Evolutionary conservation across 2,888 invertebrate genomes (phyloP).

Genomic region (Sycophila texana): DNA sequence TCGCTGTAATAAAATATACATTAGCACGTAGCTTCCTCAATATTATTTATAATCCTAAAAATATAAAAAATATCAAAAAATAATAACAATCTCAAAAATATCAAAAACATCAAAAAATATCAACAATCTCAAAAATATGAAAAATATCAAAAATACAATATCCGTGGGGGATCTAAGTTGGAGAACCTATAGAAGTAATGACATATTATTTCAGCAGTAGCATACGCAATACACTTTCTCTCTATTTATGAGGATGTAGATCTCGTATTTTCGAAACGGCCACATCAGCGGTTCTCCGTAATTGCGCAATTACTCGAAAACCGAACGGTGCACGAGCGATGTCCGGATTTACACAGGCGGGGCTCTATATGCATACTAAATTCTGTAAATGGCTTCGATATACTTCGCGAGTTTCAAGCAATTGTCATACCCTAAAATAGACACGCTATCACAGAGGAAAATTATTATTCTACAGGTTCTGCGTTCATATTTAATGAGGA

Average conservation of each 20-base stretch:
- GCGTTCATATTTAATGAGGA: not conserved
- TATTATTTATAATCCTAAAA: no score
- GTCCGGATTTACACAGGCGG: not conserved
- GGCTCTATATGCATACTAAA: constrained; percentile 1
- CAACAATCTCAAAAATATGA: no score
- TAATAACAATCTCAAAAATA: no score
- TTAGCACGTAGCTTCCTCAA: no score
- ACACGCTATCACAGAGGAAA: not conserved
- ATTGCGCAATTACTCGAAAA: not conserved
- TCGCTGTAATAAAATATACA: no score
- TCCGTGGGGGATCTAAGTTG: no score
- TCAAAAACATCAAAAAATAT: no score
- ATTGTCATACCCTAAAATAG: not conserved
- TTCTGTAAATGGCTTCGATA: not conserved
- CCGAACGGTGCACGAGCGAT: not conserved
- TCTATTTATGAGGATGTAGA: no score
- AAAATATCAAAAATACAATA: no score
- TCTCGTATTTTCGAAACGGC: no score
- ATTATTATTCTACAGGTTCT: not conserved
- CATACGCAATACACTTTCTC: no score
- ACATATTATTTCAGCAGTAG: not conserved
- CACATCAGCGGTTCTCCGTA: not conserved
- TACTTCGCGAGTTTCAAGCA: not conserved
- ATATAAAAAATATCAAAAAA: no score
- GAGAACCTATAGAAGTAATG: not conserved